Evolutionary conservation across 2,797 vertebrate species (phyloP).

Genomic region (Manis crassicaudata): DNA sequence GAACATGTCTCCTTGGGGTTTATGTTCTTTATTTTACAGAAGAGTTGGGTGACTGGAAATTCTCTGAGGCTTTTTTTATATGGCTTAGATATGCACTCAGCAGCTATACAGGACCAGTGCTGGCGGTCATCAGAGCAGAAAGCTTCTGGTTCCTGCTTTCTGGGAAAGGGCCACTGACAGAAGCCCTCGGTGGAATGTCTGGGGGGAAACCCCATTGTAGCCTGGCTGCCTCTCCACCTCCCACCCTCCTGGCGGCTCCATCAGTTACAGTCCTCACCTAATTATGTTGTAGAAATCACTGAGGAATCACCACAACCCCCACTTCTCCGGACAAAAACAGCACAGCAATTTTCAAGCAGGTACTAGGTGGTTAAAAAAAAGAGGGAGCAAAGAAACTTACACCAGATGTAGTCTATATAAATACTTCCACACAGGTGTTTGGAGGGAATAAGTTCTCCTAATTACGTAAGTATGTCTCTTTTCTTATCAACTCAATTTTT

Average conservation of each 20-base stretch:
- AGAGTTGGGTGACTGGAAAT: neutral
- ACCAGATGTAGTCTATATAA: slow-evolving; percentile 74
- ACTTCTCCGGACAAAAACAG: slow-evolving; percentile 48
- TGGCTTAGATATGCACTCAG: neutral
- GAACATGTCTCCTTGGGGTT: neutral
- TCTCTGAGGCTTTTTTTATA: neutral
- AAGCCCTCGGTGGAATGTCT: neutral
- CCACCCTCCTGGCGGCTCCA: neutral
- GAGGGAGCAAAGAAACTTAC: slow-evolving; percentile 55
- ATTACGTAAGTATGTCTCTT: slow-evolving; percentile 60
- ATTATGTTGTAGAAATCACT: slow-evolving; percentile 46
- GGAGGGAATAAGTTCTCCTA: slow-evolving; percentile 53
- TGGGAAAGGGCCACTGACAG: neutral
- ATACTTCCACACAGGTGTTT: slow-evolving; percentile 65
- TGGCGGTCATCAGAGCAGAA: neutral
- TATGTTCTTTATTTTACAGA: neutral
- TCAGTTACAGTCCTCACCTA: neutral
- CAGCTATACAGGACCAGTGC: neutral
- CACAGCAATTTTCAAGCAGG: slow-evolving; percentile 67
- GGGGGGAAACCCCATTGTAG: neutral
- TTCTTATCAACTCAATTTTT: slow-evolving; percentile 68
- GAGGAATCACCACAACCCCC: slow-evolving; percentile 54
- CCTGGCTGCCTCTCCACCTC: neutral
- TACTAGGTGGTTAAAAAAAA: slow-evolving; percentile 67
- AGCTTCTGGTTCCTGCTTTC: neutral